Base-by-base conservation (phyloP, 2,797 vertebrate species). In the Bucorvus abyssinicus region DNA sequence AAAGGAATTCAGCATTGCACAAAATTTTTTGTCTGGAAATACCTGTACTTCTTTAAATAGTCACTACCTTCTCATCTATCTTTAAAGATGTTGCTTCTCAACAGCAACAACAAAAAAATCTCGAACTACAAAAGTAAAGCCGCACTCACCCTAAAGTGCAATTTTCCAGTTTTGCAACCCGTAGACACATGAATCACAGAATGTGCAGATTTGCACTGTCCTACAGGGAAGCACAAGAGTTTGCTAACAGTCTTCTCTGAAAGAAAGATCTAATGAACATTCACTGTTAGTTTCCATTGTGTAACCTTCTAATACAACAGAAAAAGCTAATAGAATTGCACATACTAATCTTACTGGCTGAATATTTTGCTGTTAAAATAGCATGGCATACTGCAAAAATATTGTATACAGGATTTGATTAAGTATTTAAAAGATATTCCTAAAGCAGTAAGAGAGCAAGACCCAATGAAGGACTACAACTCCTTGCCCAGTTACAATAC, bases 161-260 rank as follows among this genome's bases (percentile, higher is more conserved):
- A 77, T 63, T 56, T 95, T 96, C 88, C 96, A 96, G 89, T 90
- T 94, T 89, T 82, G 85, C 93, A 91, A 86, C 87, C 85, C 3
- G 2, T 70, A 94, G 89, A 88, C 34, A 84, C 2, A 5, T 21
- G 29, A 91, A 82, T 80, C 71, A 63, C 65, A 79, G 52, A 74
- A 47, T 36, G 65, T 81, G 84, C 63, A 91, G 73, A 69, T 73
- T 42, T 87, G 91, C 83, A 82, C 79, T 53, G 81, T 79, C 85
- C 71, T 89, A 86, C 85, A 90, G 85, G 80, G 94, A 96, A 95
- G 89, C 83, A 73, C 83, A 88, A 81, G 65, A 56, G 38, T 82
- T 93, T 79, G 74, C 63, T 84, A 96, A 95, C 85, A 95, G 85
- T 93, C 89, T 84, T 74, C 85, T 94, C 79, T 44, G 36, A 88